phyloP scores from a whole-genome alignment of 2,113 vertebrate genomes.

The Chitala chitala region DNA sequence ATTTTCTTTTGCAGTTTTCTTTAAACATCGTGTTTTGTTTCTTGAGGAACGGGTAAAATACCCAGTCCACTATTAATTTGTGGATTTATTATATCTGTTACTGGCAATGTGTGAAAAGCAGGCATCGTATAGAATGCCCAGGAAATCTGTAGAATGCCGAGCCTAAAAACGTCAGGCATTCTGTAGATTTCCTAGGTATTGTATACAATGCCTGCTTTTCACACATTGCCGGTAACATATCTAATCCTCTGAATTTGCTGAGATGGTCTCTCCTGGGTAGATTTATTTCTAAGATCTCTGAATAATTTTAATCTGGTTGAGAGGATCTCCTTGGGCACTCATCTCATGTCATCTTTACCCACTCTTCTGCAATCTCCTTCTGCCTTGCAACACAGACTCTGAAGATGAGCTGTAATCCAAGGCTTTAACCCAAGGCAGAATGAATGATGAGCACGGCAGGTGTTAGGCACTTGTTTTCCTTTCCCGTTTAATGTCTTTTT shows the following conservation, averaged over 20 bases:
- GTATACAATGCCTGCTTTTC: no score
- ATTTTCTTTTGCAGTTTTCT: slow-evolving; percentile 37
- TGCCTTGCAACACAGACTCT: slow-evolving; percentile 62
- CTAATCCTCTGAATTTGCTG: slow-evolving; percentile 71
- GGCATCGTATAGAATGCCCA: no score
- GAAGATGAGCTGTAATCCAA: slow-evolving; percentile 60
- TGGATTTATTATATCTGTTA: slow-evolving; percentile 65
- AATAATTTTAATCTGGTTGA: slow-evolving; percentile 57
- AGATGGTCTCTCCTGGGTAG: slow-evolving; percentile 69
- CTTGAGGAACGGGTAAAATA: slow-evolving; percentile 57
- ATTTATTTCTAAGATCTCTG: slow-evolving; percentile 75
- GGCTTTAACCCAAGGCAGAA: slow-evolving; percentile 52
- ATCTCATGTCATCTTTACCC: slow-evolving; percentile 63
- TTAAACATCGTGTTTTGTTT: slow-evolving; percentile 41
- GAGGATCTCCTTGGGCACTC: slow-evolving; percentile 59
- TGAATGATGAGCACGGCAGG: slow-evolving; percentile 33
- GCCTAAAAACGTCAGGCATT: no score
- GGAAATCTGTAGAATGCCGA: no score
- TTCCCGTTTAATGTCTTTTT: neutral
- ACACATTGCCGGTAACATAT: no score
- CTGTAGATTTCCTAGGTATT: no score
- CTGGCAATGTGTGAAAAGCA: no score
- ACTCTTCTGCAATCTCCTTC: slow-evolving; percentile 68
- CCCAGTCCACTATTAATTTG: slow-evolving; percentile 64
- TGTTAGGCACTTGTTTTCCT: neutral